phyloP scores from a whole-genome alignment of 64 coral and sea anemone genomes.

The Porites australiensis region DNA sequence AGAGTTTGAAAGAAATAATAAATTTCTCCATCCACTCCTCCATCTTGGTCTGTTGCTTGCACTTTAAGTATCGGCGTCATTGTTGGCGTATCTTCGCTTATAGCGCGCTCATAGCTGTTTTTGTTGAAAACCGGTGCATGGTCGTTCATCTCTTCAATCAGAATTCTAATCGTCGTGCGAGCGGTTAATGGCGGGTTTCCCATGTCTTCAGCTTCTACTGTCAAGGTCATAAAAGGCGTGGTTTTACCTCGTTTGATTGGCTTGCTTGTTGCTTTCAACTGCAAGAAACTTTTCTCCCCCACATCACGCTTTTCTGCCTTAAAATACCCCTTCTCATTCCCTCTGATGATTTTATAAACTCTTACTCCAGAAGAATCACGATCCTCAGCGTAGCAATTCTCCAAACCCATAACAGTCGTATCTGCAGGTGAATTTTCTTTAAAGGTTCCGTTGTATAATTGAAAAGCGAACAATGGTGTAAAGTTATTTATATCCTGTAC shows the following conservation, averaged over 20 bases:
- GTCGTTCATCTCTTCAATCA: constrained; percentile 68
- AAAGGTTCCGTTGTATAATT: constrained; percentile 75
- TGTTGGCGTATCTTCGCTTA: constrained; percentile 71
- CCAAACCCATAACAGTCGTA: constrained; percentile 71
- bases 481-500: constrained; percentile 77
- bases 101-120: constrained; percentile 41
- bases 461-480: constrained; percentile 63
- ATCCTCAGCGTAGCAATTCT: constrained; percentile 77
- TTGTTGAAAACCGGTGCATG: constrained; percentile 65
- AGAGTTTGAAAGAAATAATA: constrained; percentile 61
- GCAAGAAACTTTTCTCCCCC: constrained; percentile 63
- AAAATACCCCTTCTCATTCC: constrained; percentile 88
- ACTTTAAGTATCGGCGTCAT: constrained; percentile 45
- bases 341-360: constrained; percentile 77
- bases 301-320: constrained; percentile 45
- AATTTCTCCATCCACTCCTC: constrained; percentile 55
- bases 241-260: constrained; percentile 56
- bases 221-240: constrained; percentile 39
- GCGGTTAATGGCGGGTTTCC: constrained; percentile 54
- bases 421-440: constrained; percentile 62
- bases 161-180: constrained; percentile 40
- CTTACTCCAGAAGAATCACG: constrained; percentile 59
- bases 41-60: constrained; percentile 68
- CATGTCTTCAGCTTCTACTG: constrained; percentile 75
- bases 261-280: constrained; percentile 54